Base-by-base conservation (phyloP, 2,888 invertebrate species). In the Luffia ferchaultella region DNA sequence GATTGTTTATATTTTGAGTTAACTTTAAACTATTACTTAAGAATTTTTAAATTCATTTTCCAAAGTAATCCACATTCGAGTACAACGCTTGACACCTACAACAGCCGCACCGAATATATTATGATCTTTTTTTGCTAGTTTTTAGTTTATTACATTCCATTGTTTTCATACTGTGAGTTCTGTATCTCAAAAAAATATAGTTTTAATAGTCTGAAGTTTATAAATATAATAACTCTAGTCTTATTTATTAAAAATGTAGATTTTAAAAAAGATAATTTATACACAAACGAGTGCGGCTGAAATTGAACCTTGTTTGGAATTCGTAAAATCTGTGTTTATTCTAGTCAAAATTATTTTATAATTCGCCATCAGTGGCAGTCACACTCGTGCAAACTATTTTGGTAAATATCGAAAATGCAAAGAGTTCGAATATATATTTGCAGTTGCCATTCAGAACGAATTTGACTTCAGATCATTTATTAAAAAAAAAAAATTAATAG, bases 291-390 rank as follows among this genome's bases (percentile, higher is more conserved):
- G 79, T 82, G 82, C 82, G 82, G 74, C 82, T 82, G 82, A 57
- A 59, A 58, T 55, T 60, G 63, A 64, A 70, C 61, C 66, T 75
- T 60, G 63, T 71, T 76, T 74, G 65, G 62, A 62, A 65, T 60
- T 71, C 67, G 66, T 60, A 56, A 61, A 57, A 62, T 60, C 62
- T 73, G 67, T 70, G 76, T 82, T 80, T 67, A 70, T 75, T 78
- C 82, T 80, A 82, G 82, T 82, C 82, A 76, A 82, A 30, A 78
- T 77, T 76, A 74, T 73, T 77, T 77, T 70, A 18, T 18, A 18
- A 45, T 30, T 7, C 5, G 30, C 30, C 30, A 12, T 12, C 5
- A 30, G 5, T 30, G 30, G 30, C 30, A 30, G 30, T 30, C 30
- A 30, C 30, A 30, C 30, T 7, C 12, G 30, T 30, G 3, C 5